These are phyloP conservation scores for Eulacestoma nigropectus DNA, from an alignment of 2,113 vertebrate genomes.

Conservation along the genomic window DNA sequence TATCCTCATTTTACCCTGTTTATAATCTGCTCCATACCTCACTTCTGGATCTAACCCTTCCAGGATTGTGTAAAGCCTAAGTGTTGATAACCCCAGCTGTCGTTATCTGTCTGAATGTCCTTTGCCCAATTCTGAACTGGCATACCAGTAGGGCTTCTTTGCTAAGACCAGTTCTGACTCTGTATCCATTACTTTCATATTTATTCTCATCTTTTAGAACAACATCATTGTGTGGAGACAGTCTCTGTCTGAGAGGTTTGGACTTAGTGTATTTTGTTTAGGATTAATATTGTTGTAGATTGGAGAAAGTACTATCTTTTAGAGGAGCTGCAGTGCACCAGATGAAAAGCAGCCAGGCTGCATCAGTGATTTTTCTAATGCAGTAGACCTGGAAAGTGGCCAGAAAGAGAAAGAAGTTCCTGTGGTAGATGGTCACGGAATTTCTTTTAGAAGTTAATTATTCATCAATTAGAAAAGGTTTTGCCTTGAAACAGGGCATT, in stretches of 20 bases:
- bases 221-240: not conserved
- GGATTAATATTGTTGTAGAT: not conserved
- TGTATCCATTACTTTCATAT: not conserved
- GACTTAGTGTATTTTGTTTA: not conserved
- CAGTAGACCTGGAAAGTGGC: not conserved
- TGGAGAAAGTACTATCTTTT: not conserved
- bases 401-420: not conserved
- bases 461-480: not conserved
- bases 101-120: not conserved
- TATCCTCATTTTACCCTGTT: not conserved
- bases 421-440: not conserved
- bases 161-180: not conserved
- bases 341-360: not conserved
- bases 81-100: not conserved
- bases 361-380: not conserved
- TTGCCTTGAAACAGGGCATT: not conserved
- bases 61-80: not conserved
- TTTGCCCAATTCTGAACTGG: not conserved
- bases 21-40: not conserved
- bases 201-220: not conserved
- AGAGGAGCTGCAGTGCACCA: not conserved
- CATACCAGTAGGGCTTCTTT: not conserved
- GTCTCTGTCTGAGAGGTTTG: not conserved
- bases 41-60: not conserved
- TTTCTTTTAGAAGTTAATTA: not conserved